Evolutionary conservation across 2,797 vertebrate species (phyloP).

Genomic region (Malacoctenus gilli): DNA sequence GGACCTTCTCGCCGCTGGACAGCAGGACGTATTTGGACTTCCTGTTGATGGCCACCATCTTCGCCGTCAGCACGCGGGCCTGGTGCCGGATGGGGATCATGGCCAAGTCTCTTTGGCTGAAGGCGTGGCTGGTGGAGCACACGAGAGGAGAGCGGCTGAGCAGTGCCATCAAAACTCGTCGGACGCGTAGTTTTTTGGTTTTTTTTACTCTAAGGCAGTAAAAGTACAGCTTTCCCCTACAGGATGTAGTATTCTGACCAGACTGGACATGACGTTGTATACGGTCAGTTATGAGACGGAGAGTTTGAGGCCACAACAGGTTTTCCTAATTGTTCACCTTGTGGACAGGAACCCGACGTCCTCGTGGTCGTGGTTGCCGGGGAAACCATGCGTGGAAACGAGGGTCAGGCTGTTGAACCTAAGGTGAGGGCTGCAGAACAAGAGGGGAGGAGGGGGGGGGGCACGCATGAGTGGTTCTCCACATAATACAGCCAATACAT

Average conservation of each 20-base stretch:
- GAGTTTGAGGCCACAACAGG: background rate
- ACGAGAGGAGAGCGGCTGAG: background rate
- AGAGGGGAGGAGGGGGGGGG: background rate
- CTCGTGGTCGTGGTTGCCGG: conserved; percentile 65
- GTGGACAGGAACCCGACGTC: conserved; percentile 85
- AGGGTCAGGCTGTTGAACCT: conserved; percentile 92
- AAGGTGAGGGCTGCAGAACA: conserved; percentile 85
- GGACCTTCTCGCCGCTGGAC: conserved; percentile 75
- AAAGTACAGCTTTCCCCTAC: too few species aligned
- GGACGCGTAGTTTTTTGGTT: too few species aligned
- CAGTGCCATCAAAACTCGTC: too few species aligned
- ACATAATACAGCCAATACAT: background rate
- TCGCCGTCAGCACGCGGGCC: conserved; percentile 85
- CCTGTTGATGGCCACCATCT: conserved; percentile 90
- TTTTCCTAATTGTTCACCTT: conserved; percentile 81
- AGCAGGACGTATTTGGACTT: conserved; percentile 83
- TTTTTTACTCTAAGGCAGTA: too few species aligned
- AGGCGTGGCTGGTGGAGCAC: conserved; percentile 86
- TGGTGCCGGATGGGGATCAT: conserved; percentile 85
- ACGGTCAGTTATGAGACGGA: too few species aligned
- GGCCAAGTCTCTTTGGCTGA: conserved; percentile 84
- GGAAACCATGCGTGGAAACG: conserved; percentile 88
- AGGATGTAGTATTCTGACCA: too few species aligned
- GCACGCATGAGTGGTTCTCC: conserved; percentile 1
- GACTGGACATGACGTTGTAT: too few species aligned